phyloP scores from a whole-genome alignment of 2,797 vertebrate genomes.

The Staurois parvus region DNA sequence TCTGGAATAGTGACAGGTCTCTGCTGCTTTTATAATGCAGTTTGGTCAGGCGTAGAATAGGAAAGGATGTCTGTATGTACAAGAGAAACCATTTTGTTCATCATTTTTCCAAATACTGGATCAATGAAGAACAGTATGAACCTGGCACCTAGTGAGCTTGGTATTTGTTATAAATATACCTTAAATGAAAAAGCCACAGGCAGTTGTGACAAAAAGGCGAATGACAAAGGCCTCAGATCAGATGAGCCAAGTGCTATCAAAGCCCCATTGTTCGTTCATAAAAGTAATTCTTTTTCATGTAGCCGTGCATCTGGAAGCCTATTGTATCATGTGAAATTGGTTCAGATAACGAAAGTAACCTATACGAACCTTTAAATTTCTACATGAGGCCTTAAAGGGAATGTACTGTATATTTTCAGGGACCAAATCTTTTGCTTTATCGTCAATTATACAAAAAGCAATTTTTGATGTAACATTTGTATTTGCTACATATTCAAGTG shows the following conservation, averaged over 20 bases:
- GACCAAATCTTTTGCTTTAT: neutral
- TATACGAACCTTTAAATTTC: slow-evolving; percentile 15
- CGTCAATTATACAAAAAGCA: neutral
- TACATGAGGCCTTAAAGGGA: slow-evolving; percentile 20
- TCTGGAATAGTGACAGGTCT: slow-evolving; percentile 39
- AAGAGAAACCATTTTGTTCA: slow-evolving; percentile 21
- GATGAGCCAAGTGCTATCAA: slow-evolving; percentile 42
- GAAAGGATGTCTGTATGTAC: slow-evolving; percentile 30
- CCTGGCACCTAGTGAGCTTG: slow-evolving; percentile 34
- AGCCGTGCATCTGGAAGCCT: slow-evolving; percentile 13
- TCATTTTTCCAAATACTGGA: slow-evolving; percentile 39
- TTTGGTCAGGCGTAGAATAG: slow-evolving; percentile 23
- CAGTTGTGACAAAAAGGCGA: slow-evolving; percentile 33
- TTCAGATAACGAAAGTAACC: slow-evolving; percentile 17
- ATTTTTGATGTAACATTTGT: too few relatives aligned
- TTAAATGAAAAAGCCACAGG: slow-evolving; percentile 36
- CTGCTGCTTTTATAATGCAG: slow-evolving; percentile 39
- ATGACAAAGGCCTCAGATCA: slow-evolving; percentile 31
- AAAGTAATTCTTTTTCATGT: slow-evolving; percentile 25
- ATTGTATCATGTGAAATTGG: slow-evolving; percentile 37
- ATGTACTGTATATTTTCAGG: neutral
- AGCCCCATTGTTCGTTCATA: slow-evolving; percentile 42
- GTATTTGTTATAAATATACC: slow-evolving; percentile 43
- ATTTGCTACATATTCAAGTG: too few relatives aligned
- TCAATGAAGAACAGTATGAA: slow-evolving; percentile 52